Evolutionary conservation across 2,797 vertebrate genomes (phyloP), one percentile per base, ranked within the genome.

Genomic region (Poeciliopsis turneri): DNA sequence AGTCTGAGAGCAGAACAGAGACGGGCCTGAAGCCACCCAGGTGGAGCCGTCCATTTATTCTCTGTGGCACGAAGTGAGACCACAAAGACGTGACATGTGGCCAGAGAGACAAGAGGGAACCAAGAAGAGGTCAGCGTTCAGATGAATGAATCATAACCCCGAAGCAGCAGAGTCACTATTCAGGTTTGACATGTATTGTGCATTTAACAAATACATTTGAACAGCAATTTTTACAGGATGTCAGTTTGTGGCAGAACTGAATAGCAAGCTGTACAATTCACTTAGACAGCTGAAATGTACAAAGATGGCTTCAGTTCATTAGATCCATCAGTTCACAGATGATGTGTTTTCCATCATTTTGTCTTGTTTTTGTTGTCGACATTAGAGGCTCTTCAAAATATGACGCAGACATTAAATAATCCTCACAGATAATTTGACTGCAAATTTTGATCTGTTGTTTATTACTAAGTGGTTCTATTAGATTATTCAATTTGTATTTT

Each of bases 11-110:
- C 28, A 71, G 28, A 72, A 11, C 41, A 46, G 43, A 49, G 75
- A 18, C 55, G 45, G 68, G 66, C 49, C 8, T 47, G 12, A 53
- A 71, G 71, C 43, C 81, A 66, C 84, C 57, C 16, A 43, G 79
- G 72, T 71, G 75, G 75, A 88, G 51, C 45, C 75, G 47, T 82
- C 80, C 47, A 82, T 86, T 79, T 53, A 80, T 72, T 84, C 81
- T 82, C 78, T 80, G 49, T 76, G 82, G 82, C 74, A 73, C 59
- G 77, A 15, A 59, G 57, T 64, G 77, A 30, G 59, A 79, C 68
- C 51, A 90, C 90, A 86, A 88, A 69, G 74, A 84, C 55, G 79
- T 81, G 84, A 84, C 87, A 85, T 82, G 87, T 86, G 86, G 84
- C 76, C 69, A 76, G 74, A 82, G 53, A 80, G 71, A 69, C 23